phyloP scores from a whole-genome alignment of 2,113 vertebrate species.

The Otolemur garnettii region DNA sequence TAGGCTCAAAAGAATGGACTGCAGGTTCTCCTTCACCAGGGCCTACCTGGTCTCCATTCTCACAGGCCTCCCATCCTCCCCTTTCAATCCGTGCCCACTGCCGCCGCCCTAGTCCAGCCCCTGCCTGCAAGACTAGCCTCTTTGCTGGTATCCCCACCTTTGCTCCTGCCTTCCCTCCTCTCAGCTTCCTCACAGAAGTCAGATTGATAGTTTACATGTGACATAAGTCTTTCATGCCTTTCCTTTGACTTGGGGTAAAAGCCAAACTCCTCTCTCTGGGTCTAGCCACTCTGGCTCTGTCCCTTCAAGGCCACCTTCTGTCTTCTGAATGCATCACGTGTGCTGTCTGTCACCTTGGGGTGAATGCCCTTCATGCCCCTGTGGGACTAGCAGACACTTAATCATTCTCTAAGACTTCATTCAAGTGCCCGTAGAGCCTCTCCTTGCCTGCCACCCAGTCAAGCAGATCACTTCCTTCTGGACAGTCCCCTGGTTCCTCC shows the following conservation, averaged over 20 bases:
- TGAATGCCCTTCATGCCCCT: neutral
- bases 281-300: neutral
- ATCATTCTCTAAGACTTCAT: neutral
- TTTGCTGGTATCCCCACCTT: neutral
- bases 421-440: neutral
- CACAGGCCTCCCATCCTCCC: neutral
- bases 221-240: neutral
- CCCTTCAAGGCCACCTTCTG: neutral
- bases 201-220: neutral
- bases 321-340: neutral
- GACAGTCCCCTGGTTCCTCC: neutral
- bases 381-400: neutral
- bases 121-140: neutral
- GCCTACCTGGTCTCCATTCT: neutral
- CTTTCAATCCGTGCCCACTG: neutral
- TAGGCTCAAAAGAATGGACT: neutral
- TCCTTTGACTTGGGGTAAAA: neutral
- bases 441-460: neutral
- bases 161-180: neutral
- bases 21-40: neutral
- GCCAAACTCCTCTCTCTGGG: neutral
- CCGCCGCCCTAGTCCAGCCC: neutral
- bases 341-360: neutral
- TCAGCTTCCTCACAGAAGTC: neutral
- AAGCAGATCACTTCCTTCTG: slow-evolving; percentile 27